These are phyloP conservation scores for Brachionus rubens DNA, from an alignment of 1,140 invertebrate species.

Conservation along the genomic window DNA sequence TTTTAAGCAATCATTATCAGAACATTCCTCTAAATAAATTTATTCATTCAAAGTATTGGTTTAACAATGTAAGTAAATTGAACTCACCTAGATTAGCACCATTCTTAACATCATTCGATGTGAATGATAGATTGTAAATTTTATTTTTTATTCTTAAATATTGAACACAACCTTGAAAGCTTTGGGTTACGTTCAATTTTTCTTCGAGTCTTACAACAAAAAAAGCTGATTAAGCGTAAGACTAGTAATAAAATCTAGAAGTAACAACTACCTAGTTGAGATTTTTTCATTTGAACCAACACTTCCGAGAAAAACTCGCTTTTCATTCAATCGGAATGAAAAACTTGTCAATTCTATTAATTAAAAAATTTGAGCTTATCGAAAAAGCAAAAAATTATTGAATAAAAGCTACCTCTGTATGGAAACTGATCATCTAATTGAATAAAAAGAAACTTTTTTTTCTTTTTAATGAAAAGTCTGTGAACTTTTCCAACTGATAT, in stretches of 20 bases:
- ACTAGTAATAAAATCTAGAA: too few relatives aligned
- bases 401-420: not conserved
- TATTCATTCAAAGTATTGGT: not conserved
- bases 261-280: too few relatives aligned
- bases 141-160: conserved; percentile 36
- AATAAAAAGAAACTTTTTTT: conserved; percentile 7
- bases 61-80: not conserved
- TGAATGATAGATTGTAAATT: conserved; percentile 3
- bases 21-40: conserved; percentile 2
- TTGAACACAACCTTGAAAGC: conserved; percentile 25
- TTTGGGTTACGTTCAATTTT: not conserved
- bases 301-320: too few relatives aligned
- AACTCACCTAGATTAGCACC: not conserved
- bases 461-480: conserved; percentile 10
- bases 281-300: too few relatives aligned
- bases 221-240: not conserved
- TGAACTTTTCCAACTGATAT: not conserved
- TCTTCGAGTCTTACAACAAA: not conserved
- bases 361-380: not conserved
- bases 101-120: conserved; percentile 19
- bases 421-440: conserved; percentile 20
- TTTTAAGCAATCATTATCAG: not conserved
- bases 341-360: too few relatives aligned
- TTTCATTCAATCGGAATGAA: too few relatives aligned
- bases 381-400: not conserved